Conservation (phyloP, 1,140 invertebrate genomes). For the Idris sp. region DNA sequence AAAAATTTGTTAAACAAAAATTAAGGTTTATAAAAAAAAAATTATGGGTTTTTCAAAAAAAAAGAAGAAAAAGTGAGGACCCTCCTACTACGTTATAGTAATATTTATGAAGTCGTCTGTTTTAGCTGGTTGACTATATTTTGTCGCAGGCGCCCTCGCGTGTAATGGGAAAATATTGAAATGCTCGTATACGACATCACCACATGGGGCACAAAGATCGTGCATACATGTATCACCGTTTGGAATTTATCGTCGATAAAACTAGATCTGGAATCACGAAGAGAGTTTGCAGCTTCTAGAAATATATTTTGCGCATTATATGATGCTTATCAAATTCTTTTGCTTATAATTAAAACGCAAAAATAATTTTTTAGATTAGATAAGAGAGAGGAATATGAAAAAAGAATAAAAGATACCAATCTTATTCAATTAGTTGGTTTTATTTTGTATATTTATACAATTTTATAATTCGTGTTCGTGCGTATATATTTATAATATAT, state of each 20-base stretch:
- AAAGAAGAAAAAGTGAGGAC: slow-evolving; percentile 36
- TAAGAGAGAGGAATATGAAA: slow-evolving; percentile 15
- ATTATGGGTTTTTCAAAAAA: too few relatives aligned
- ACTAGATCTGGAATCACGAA: slow-evolving; percentile 53
- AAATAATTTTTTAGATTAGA: slow-evolving; percentile 31
- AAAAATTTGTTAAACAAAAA: too few relatives aligned
- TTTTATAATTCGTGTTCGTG: slow-evolving; percentile 34
- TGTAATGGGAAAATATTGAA: slow-evolving; percentile 67
- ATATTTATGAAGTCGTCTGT: slow-evolving; percentile 74
- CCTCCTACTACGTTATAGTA: too few relatives aligned
- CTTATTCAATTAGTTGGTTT: slow-evolving; percentile 46
- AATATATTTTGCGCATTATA: slow-evolving; percentile 29
- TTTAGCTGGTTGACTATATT: slow-evolving; percentile 68
- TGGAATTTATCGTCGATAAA: slow-evolving; percentile 48
- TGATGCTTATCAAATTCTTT: slow-evolving; percentile 21
- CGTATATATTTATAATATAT: slow-evolving; percentile 58
- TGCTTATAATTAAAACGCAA: slow-evolving; percentile 22
- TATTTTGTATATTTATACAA: slow-evolving; percentile 48
- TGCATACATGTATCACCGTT: slow-evolving; percentile 51
- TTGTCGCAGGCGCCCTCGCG: slow-evolving; percentile 47
- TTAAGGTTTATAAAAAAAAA: too few relatives aligned
- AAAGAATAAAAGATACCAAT: slow-evolving; percentile 26
- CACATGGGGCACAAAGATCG: slow-evolving; percentile 59
- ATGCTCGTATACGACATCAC: slow-evolving; percentile 60
- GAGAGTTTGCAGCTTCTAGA: neutral